These are phyloP conservation scores for Eumaeus atala DNA, from an alignment of 1,140 invertebrate genomes.

Conservation along the genomic window DNA sequence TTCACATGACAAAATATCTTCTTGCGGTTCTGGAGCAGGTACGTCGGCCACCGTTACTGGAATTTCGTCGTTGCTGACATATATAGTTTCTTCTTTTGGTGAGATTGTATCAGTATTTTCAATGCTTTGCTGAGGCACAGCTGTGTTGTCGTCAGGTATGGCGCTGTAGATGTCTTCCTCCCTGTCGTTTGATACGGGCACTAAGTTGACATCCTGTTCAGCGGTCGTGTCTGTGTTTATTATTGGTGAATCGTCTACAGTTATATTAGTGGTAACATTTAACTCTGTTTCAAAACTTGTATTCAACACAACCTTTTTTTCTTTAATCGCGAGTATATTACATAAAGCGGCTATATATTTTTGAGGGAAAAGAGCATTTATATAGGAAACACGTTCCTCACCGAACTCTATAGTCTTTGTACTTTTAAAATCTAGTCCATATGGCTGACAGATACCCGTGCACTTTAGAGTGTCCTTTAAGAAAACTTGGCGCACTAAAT, in stretches of 20 bases:
- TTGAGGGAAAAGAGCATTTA: conserved; percentile 76
- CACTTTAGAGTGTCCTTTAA: conserved; percentile 75
- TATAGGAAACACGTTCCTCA: conserved; percentile 69
- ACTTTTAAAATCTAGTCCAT: conserved; percentile 77
- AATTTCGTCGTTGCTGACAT: conserved; percentile 38
- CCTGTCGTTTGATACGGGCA: conserved; percentile 40
- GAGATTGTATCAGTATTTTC: conserved; percentile 38
- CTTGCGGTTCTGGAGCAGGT: conserved; percentile 33
- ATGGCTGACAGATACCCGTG: conserved; percentile 73
- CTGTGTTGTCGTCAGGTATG: conserved; percentile 37
- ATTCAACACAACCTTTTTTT: conserved; percentile 81
- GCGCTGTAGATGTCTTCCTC: conserved; percentile 44
- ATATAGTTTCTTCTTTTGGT: conserved; percentile 40
- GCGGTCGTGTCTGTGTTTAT: conserved; percentile 49
- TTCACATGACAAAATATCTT: conserved; percentile 32
- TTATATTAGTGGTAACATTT: conserved; percentile 69
- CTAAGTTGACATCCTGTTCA: conserved; percentile 52
- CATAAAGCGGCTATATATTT: conserved; percentile 85
- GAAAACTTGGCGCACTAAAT: conserved; percentile 73
- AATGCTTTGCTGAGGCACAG: conserved; percentile 38
- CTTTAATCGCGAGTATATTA: conserved; percentile 79
- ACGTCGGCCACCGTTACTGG: conserved; percentile 29
- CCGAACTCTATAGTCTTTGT: conserved; percentile 64
- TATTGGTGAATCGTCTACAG: conserved; percentile 57
- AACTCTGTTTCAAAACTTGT: conserved; percentile 72